Percentiles rank a stretch among this genome's conserved stretches.
These are phyloP conservation scores for Echeneis naucrates DNA, from an alignment of 2,797 vertebrate species.

Conservation along the genomic window DNA sequence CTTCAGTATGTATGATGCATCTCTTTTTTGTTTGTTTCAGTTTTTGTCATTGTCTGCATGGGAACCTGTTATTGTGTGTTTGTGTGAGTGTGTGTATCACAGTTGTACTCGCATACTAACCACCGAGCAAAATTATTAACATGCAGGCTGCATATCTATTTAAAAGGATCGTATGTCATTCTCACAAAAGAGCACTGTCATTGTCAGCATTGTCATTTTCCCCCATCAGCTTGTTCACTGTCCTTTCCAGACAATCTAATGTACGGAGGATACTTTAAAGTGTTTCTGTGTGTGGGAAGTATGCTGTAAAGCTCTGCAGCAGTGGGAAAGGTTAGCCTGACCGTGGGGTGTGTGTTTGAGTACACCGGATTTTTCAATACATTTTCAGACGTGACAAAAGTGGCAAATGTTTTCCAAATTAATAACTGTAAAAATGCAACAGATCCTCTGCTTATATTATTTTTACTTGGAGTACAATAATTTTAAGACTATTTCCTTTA, in stretches of 20 bases:
- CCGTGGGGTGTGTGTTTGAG: slow-evolving; percentile 14
- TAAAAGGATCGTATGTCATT: slow-evolving; percentile 6
- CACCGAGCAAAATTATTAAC: not conserved
- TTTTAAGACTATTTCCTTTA: not conserved
- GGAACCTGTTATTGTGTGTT: slow-evolving; percentile 1
- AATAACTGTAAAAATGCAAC: not conserved
- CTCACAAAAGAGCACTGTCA: not conserved
- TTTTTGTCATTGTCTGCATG: not conserved
- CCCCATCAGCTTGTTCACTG: not conserved
- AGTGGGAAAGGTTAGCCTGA: slow-evolving; percentile 40
- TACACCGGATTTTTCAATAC: slow-evolving; percentile 5
- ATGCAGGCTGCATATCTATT: not conserved
- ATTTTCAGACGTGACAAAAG: slow-evolving; percentile 10
- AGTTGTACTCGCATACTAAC: not conserved
- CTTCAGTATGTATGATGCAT: not conserved
- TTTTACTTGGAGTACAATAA: not conserved
- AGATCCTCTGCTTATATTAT: not conserved
- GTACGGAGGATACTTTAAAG: slow-evolving; percentile 15
- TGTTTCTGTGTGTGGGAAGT: slow-evolving; percentile 16
- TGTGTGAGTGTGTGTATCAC: not conserved
- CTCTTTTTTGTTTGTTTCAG: not conserved
- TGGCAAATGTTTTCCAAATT: not conserved
- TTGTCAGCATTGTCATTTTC: slow-evolving; percentile 4
- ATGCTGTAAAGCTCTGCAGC: slow-evolving; percentile 37
- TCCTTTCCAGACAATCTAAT: slow-evolving; percentile 8